Evolutionary conservation across 2,113 vertebrate genomes (phyloP).

Genomic region (Meles meles): DNA sequence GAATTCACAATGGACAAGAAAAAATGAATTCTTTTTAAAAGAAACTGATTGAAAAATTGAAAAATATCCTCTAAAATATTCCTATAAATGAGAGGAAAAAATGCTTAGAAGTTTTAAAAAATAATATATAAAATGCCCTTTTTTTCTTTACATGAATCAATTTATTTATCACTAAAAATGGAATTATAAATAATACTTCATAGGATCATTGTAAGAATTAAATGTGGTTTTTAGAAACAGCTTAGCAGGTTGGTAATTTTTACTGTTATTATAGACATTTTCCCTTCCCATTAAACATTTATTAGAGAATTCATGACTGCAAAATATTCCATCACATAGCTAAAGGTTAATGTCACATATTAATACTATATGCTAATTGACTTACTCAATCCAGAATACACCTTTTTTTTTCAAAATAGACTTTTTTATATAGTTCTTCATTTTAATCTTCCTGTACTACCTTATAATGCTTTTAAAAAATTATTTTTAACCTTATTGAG

Average conservation of each 20-base stretch:
- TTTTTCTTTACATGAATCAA: background rate
- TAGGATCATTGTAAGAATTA: background rate
- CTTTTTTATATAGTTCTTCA: background rate
- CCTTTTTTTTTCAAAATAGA: background rate
- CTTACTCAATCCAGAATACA: background rate
- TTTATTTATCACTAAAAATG: background rate
- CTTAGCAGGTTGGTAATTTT: background rate
- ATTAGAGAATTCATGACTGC: background rate
- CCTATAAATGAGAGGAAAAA: background rate
- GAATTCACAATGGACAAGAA: background rate
- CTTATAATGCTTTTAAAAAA: background rate
- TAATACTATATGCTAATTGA: background rate
- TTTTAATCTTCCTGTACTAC: background rate
- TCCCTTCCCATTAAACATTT: background rate
- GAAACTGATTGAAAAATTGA: background rate
- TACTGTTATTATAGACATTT: too few relatives aligned
- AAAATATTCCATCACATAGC: background rate
- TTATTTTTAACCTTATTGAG: background rate
- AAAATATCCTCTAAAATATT: background rate
- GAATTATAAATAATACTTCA: background rate
- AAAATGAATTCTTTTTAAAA: background rate
- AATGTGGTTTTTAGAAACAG: background rate
- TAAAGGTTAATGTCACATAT: background rate
- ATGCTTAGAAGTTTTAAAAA: background rate
- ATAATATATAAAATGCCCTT: background rate